Base-by-base conservation (phyloP, 2,113 vertebrate species). In the Regulus satrapa region DNA sequence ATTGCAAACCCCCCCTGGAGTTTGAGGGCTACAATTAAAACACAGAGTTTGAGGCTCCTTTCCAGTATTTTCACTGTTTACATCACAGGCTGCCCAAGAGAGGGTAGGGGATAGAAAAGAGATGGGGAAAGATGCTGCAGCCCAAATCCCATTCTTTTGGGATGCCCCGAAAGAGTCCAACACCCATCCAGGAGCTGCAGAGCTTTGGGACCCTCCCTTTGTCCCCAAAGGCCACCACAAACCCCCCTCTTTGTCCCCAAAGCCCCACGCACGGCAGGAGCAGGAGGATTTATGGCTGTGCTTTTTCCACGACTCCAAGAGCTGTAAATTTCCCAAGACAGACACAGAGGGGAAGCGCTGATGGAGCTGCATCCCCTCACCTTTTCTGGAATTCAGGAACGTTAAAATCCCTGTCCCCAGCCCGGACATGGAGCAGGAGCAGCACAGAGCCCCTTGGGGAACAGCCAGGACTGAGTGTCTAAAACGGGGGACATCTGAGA, bases 321-420 rank as follows among this genome's bases (percentile, higher is more conserved):
- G 40, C 8, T 61, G 40, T 54, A 46, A 18, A 61, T 54, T 61
- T 34, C 8, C 74, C 25, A 7, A 14, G 71, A 16, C 56, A 68
- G 58, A 41, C 25, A 7, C 20, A 32, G 67, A 55, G 34, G 51
- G 13, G 18, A 13, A 34, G 51, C 0, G 0, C 12, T 10, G 26
- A 6, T 11, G 73, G 58, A 32, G 76, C 55, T 0, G 1, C 1
- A 28, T 21, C 20, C 76, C 20, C 36, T 69, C 69, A 24, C 7
- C 25, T 38, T 40, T 43, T 8, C 78, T 43, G 28, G 20, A 59
- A 66, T 72, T 41, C 2, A 10, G 84, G 46, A 6, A 6, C 8
- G 28, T 24, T 12, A 29, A 92, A 80, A 62, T 3, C 19, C 21
- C 63, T 1, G 10, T 61, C 4, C 43, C 41, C 18, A 12, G 59